Percentiles rank a stretch among this genome's conserved stretches.
These are phyloP conservation scores for Ischnura elegans DNA, from an alignment of 2,888 invertebrate species.

Conservation along the genomic window DNA sequence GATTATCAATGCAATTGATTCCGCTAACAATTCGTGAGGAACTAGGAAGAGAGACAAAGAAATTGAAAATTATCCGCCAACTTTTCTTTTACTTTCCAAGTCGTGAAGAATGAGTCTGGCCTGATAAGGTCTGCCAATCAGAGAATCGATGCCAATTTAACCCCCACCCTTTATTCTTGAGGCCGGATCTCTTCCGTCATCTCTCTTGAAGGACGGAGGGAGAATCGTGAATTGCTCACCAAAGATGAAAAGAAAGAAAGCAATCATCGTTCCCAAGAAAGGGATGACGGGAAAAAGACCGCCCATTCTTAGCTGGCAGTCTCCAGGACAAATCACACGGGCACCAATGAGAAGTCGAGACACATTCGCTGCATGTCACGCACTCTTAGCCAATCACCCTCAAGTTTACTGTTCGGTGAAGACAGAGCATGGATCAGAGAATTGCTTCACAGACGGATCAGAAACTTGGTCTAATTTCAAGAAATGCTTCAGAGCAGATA, in stretches of 20 bases:
- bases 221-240: slow-evolving; percentile 4
- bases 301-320: background rate
- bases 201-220: background rate
- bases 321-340: background rate
- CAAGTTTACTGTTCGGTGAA: background rate
- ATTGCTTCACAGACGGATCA: background rate
- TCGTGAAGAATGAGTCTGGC: slow-evolving; percentile 39
- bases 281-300: background rate
- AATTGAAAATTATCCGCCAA: background rate
- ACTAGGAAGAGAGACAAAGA: background rate
- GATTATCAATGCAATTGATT: background rate
- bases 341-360: background rate
- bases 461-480: no score
- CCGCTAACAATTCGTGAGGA: slow-evolving; percentile 33
- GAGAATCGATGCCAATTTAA: slow-evolving; percentile 41
- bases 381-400: background rate
- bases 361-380: background rate
- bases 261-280: background rate
- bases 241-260: slow-evolving; percentile 19
- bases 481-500: no score
- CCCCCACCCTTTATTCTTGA: background rate
- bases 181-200: background rate
- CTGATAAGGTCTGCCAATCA: slow-evolving; percentile 51
- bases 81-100: background rate
- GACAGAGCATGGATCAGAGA: background rate